Percentiles rank a stretch among this genome's conserved stretches.
phyloP scores from a whole-genome alignment of 2,113 vertebrate species.

The Cairina moschata region DNA sequence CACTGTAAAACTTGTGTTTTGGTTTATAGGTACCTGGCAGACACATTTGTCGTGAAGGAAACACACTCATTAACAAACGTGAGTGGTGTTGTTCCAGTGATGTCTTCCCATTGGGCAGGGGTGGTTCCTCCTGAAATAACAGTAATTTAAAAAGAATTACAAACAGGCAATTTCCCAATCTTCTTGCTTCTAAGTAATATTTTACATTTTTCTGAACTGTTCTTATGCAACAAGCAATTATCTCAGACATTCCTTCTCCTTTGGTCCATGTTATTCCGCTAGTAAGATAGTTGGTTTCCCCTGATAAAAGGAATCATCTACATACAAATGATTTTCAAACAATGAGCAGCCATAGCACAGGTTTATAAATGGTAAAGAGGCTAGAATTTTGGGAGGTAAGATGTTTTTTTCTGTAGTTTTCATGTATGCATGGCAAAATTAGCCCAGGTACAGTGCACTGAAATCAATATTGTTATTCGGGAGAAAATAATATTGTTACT shows the following conservation, averaged over 20 bases:
- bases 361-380: background rate
- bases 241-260: background rate
- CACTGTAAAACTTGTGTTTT: background rate
- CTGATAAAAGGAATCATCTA: background rate
- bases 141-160: background rate
- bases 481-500: background rate
- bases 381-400: background rate
- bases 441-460: background rate
- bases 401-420: background rate
- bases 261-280: background rate
- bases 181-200: background rate
- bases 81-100: constrained; percentile 95
- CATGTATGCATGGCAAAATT: accelerated
- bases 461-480: background rate
- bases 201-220: background rate
- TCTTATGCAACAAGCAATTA: background rate
- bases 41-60: constrained; percentile 98
- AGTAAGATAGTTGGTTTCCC: background rate
- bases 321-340: background rate
- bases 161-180: background rate
- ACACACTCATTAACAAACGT: constrained; percentile 96
- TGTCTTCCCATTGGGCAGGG: constrained; percentile 98
- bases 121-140: constrained; percentile 90
- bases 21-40: constrained; percentile 85
- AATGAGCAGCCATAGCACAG: background rate